These are phyloP conservation scores for Pelagia noctiluca DNA, from an alignment of 30 jellyfish, hydroid and myxozoan species.

Conservation along the genomic window DNA sequence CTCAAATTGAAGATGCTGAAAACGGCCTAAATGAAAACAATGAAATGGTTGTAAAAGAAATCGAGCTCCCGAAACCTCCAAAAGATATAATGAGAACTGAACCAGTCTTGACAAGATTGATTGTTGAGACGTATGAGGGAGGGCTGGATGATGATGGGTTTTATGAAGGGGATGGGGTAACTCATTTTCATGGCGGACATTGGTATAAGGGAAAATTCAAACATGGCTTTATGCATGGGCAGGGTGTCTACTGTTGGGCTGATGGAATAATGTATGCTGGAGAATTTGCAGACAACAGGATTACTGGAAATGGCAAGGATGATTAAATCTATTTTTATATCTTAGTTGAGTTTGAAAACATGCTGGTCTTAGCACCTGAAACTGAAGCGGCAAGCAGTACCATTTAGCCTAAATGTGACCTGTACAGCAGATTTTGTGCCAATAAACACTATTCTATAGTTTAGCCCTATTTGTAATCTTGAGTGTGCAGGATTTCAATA, in stretches of 20 bases:
- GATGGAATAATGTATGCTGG: constrained; percentile 87
- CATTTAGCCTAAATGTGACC: too few species aligned
- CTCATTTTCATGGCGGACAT: constrained; percentile 76
- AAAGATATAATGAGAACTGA: constrained; percentile 80
- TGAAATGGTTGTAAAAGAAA: background rate
- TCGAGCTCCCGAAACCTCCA: constrained; percentile 37
- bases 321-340: background rate
- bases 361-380: too few species aligned
- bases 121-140: constrained; percentile 77
- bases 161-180: constrained; percentile 49
- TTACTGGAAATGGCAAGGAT: constrained; percentile 81
- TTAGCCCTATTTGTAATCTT: too few species aligned
- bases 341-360: too few species aligned
- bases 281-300: constrained; percentile 62
- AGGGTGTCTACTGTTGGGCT: constrained; percentile 88
- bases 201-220: constrained; percentile 72
- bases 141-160: constrained; percentile 70
- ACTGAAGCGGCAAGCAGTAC: too few species aligned
- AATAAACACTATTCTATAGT: too few species aligned
- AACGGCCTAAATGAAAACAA: background rate
- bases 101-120: constrained; percentile 72
- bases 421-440: too few species aligned
- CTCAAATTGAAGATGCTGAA: background rate
- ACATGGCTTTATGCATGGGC: constrained; percentile 88
- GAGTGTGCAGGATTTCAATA: too few species aligned